A percentile compares a stretch with the other conserved stretches of the same genome.
Evolutionary conservation across 2,113 vertebrate genomes (phyloP).

Genomic region (Nothocercus nigrocapillus): DNA sequence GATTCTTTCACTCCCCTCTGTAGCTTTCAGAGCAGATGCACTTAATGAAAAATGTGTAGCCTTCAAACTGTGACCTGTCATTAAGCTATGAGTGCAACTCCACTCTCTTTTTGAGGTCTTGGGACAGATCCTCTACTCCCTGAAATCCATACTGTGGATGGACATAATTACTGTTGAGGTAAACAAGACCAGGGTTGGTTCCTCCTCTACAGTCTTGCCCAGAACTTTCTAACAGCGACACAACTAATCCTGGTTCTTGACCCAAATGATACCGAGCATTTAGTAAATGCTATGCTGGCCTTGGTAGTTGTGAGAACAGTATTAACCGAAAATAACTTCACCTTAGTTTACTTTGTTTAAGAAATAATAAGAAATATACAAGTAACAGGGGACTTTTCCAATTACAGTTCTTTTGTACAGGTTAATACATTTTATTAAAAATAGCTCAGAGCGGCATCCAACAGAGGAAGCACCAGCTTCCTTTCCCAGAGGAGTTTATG

Average conservation of each 20-base stretch:
- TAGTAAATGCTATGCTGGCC: background rate
- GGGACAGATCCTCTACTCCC: background rate
- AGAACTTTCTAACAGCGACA: constrained; percentile 27
- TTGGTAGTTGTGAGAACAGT: constrained; percentile 22
- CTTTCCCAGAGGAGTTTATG: background rate
- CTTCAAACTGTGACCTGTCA: constrained; percentile 28
- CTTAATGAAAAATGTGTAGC: constrained; percentile 7
- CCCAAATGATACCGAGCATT: constrained; percentile 53
- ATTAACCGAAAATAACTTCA: constrained; percentile 20
- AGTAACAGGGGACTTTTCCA: constrained; percentile 36
- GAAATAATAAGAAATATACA: constrained; percentile 40
- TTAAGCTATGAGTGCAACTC: constrained; percentile 36
- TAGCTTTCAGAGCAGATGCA: background rate
- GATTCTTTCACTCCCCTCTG: background rate
- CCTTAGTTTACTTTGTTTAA: constrained; percentile 33
- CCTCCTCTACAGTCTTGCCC: constrained; percentile 42
- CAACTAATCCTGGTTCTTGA: constrained; percentile 53
- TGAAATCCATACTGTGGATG: background rate
- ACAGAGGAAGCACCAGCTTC: background rate
- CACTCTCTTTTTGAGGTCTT: background rate
- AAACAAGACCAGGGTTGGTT: background rate
- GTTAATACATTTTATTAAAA: constrained; percentile 48
- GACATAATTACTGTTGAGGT: background rate
- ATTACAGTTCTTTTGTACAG: constrained; percentile 32
- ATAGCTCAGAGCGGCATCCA: constrained; percentile 41